A percentile compares a stretch with the other conserved stretches of the same genome.
Conservation (phyloP, 2,113 vertebrate species). For the Odocoileus virginianus region DNA sequence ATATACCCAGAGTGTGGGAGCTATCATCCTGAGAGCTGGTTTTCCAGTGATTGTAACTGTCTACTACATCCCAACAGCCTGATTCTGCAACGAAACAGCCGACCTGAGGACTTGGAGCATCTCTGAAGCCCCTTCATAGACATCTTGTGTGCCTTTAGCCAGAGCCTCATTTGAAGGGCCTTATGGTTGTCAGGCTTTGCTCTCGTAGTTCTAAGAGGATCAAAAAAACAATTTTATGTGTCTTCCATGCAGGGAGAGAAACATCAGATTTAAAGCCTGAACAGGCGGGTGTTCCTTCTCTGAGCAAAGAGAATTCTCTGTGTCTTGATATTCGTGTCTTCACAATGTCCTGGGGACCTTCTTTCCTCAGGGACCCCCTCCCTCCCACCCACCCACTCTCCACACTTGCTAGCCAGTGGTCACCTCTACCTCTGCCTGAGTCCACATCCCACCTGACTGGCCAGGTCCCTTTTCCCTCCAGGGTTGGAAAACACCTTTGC, state of each 20-base stretch:
- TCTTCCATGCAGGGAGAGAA: not conserved
- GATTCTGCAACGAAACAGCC: not conserved
- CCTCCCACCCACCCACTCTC: too few species aligned
- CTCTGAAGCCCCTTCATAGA: fast-evolving
- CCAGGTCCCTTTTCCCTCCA: not conserved
- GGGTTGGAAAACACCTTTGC: not conserved
- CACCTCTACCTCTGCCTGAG: fast-evolving
- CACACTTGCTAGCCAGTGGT: fast-evolving
- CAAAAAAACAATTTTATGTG: not conserved
- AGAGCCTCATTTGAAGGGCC: not conserved
- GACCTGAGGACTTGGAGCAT: fast-evolving
- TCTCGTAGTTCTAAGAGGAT: not conserved
- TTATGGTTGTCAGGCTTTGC: not conserved
- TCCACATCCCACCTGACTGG: not conserved
- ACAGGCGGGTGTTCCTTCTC: not conserved
- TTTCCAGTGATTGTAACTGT: not conserved
- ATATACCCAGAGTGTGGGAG: fast-evolving
- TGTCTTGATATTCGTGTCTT: fast-evolving
- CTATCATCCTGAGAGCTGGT: not conserved
- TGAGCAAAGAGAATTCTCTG: not conserved
- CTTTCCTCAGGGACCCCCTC: not conserved
- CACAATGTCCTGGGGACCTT: fast-evolving
- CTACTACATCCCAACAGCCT: fast-evolving
- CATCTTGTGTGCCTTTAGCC: fast-evolving
- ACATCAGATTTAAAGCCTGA: not conserved